These are phyloP conservation scores for Leptobrachium ailaonicum DNA, from an alignment of 2,113 vertebrate species.

Conservation along the genomic window DNA sequence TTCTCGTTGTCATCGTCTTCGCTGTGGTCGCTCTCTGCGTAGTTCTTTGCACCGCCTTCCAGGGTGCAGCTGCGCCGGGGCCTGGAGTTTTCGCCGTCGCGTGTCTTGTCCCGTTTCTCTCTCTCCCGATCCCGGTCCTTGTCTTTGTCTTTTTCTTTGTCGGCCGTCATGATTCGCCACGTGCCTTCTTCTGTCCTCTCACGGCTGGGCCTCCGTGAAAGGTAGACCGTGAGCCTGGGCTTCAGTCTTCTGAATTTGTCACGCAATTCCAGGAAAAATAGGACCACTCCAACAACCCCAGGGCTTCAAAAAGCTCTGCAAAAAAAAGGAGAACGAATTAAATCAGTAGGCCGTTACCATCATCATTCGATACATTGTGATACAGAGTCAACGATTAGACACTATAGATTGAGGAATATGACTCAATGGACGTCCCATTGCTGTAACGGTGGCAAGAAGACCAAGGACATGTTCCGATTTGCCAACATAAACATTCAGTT, in stretches of 20 bases:
- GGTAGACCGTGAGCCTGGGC: conserved; percentile 99
- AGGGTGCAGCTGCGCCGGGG: conserved; percentile 92
- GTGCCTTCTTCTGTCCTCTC: conserved; percentile 99
- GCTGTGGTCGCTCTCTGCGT: conserved; percentile 96
- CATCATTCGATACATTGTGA: no score
- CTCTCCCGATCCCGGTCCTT: conserved; percentile 87
- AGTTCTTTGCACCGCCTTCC: conserved; percentile 93
- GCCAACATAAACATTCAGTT: no score
- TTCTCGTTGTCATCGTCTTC: conserved; percentile 97
- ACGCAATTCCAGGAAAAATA: conserved; percentile 99
- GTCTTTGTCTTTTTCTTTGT: conserved; percentile 93
- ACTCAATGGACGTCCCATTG: no score
- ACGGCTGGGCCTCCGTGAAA: conserved; percentile 99
- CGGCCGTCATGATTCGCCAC: conserved; percentile 99
- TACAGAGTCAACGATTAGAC: no score
- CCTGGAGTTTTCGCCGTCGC: conserved; percentile 87
- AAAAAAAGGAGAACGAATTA: not conserved
- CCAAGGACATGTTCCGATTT: no score
- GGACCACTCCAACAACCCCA: conserved; percentile 96
- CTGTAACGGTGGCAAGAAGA: no score
- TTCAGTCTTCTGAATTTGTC: conserved; percentile 99
- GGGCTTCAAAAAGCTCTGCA: conserved; percentile 86
- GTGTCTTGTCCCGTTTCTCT: conserved; percentile 77
- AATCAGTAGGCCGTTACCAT: no score
- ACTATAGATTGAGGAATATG: no score